phyloP scores from a whole-genome alignment of 2,797 vertebrate species.

The Orestias chungarensis region DNA sequence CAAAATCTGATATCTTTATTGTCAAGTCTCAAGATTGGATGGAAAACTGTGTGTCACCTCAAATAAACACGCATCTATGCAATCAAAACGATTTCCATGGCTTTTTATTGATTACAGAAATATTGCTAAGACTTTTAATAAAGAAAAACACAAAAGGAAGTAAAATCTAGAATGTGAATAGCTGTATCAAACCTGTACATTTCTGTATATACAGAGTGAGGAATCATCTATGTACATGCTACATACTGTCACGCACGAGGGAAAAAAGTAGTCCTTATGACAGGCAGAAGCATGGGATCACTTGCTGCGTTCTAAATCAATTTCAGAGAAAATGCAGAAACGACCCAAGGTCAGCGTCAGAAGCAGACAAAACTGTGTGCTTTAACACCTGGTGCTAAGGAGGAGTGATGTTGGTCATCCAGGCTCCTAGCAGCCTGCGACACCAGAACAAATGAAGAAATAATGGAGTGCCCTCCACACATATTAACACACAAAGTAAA shows the following conservation, averaged over 20 bases:
- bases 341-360: slow-evolving; percentile 39
- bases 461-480: slow-evolving; percentile 1
- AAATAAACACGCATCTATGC: slow-evolving; percentile 53
- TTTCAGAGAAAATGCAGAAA: slow-evolving; percentile 30
- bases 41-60: slow-evolving; percentile 12
- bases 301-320: slow-evolving; percentile 35
- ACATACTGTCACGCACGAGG: slow-evolving; percentile 73
- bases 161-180: slow-evolving; percentile 68
- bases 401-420: slow-evolving; percentile 54
- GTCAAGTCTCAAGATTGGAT: neutral
- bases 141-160: slow-evolving; percentile 51
- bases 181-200: slow-evolving; percentile 77
- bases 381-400: slow-evolving; percentile 52
- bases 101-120: slow-evolving; percentile 75
- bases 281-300: slow-evolving; percentile 36
- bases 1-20: neutral
- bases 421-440: slow-evolving; percentile 54
- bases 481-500: neutral
- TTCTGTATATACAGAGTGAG: slow-evolving; percentile 70
- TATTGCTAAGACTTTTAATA: slow-evolving; percentile 76
- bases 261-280: slow-evolving; percentile 55
- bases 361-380: slow-evolving; percentile 57
- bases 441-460: slow-evolving; percentile 46
- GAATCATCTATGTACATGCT: slow-evolving; percentile 78
- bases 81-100: slow-evolving; percentile 62